Evolutionary conservation across 1,140 invertebrate genomes (phyloP), one percentile per base, ranked within the genome.

Genomic region (Hylaeus volcanicus): DNA sequence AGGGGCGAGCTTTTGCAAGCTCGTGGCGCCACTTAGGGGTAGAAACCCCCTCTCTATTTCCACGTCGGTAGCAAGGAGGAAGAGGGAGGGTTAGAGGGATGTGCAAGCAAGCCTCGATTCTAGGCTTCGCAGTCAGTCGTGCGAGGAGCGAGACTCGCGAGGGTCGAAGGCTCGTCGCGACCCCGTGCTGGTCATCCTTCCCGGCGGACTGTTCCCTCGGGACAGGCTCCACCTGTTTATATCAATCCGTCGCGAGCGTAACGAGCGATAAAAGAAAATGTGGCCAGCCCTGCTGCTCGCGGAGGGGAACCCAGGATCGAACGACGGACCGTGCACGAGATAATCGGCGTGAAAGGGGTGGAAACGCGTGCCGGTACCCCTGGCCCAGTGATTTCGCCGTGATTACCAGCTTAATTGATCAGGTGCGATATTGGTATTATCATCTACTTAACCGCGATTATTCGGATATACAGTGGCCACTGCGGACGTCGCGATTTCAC

Each of bases 381-480:
- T 76, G 77, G 65, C 39, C 65, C 82, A 81, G 78, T 84, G 77
- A 86, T 87, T 74, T 64, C 69, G 74, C 58, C 71, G 70, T 72
- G 56, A 84, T 87, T 79, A 84, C 51, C 86, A 86, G 86, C 85
- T 84, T 87, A 81, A 86, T 84, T 86, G 86, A 87, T 86, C 86
- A 87, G 86, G 85, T 87, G 74, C 70, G 84, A 58, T 86, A 86
- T 26, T 84, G 5, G 58, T 9, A 51, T 83, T 51, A 74, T 77
- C 74, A 37, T 68, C 53, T 73, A 74, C 43, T 74, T 63, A 39
- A 76, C 76, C 68, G 53, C 41, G 68, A 26, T 65, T 76, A 43
- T 37, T 15, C 66, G 5, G 5, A 51, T 11, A 51, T 26, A 26
- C 26, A 26, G 26, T 26, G 26, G 26, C 26, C 26, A 0, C 26